Percentiles rank a stretch among this genome's conserved stretches.
These are phyloP conservation scores for Amaurobius ferox DNA, from an alignment of 2,888 invertebrate genomes.

Conservation along the genomic window DNA sequence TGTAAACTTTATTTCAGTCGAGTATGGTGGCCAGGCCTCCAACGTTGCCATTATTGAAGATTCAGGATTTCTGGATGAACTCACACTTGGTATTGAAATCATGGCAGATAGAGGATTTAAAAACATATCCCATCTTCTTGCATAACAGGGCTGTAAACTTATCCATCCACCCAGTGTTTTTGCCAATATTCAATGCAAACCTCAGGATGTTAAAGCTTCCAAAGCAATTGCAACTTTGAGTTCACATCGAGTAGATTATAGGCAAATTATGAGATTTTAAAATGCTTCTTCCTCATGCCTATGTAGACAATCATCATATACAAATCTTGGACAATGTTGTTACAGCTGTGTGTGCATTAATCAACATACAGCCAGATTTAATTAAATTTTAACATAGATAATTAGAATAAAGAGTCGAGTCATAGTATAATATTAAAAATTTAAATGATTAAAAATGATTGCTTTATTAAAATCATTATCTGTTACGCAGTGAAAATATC, in stretches of 20 bases:
- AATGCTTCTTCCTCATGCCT: slow-evolving; percentile 24
- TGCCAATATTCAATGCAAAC: background rate
- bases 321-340: too few species aligned
- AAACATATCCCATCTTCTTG: background rate
- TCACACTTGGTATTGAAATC: slow-evolving; percentile 72
- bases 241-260: slow-evolving; percentile 8
- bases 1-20: slow-evolving; percentile 76
- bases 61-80: slow-evolving; percentile 57
- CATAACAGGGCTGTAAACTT: background rate
- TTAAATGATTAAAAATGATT: too few species aligned
- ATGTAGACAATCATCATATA: slow-evolving; percentile 1
- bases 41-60: slow-evolving; percentile 73
- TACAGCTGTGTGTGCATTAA: background rate
- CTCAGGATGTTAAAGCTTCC: too few species aligned
- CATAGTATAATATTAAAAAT: too few species aligned
- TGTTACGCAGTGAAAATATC: too few species aligned
- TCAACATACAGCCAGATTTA: background rate
- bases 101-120: slow-evolving; percentile 74
- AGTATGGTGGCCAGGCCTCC: slow-evolving; percentile 76
- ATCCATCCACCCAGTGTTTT: slow-evolving; percentile 22
- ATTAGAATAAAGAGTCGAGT: too few species aligned
- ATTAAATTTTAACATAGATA: too few species aligned
- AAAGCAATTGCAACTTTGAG: too few species aligned
- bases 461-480: too few species aligned
- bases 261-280: slow-evolving; percentile 33